A percentile compares a stretch with the other conserved stretches of the same genome.
Evolutionary conservation across 2,113 vertebrate species (phyloP).

Genomic region (Sorex fumeus): DNA sequence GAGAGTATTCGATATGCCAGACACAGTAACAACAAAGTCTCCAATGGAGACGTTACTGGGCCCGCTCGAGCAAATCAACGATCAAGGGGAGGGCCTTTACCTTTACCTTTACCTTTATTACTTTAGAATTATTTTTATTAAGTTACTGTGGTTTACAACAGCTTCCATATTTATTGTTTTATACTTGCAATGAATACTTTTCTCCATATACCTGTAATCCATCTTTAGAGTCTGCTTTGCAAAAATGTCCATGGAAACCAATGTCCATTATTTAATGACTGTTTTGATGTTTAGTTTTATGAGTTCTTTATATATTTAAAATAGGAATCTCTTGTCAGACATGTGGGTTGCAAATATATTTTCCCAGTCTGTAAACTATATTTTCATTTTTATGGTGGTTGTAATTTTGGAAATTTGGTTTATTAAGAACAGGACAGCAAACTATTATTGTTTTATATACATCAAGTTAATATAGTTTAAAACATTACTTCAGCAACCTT

Average conservation of each 20-base stretch:
- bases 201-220: neutral
- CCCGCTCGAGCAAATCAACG: too few relatives aligned
- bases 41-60: too few relatives aligned
- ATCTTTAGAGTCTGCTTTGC: neutral
- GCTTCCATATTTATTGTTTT: too few relatives aligned
- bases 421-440: neutral
- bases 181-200: neutral
- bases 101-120: too few relatives aligned
- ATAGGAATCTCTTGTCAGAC: neutral
- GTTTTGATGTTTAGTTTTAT: neutral
- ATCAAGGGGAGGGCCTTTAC: too few relatives aligned
- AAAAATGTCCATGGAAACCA: neutral
- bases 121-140: too few relatives aligned
- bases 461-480: slow-evolving; percentile 1
- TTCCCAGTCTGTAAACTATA: neutral
- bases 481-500: neutral
- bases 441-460: neutral
- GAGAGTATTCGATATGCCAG: too few relatives aligned
- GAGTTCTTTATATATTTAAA: too few relatives aligned
- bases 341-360: neutral
- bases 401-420: too few relatives aligned
- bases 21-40: too few relatives aligned
- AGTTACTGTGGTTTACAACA: too few relatives aligned
- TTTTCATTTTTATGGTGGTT: neutral
- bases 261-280: neutral